These are phyloP conservation scores for Neolamprologus tretocephalus DNA, from an alignment of 2,113 vertebrate species.

Conservation along the genomic window DNA sequence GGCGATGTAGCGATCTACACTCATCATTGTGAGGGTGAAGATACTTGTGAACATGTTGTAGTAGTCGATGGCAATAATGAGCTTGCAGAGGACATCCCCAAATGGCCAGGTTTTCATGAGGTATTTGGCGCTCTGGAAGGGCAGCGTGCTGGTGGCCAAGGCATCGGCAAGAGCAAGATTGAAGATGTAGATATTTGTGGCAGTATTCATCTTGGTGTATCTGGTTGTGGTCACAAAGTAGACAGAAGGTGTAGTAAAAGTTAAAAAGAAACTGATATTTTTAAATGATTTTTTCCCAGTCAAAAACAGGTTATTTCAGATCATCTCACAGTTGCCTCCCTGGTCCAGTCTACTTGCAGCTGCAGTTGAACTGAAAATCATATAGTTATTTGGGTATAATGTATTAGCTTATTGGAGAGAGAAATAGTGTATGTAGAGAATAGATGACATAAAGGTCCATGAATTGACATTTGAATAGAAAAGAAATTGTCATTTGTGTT, in stretches of 20 bases:
- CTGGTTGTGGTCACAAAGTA: constrained; percentile 55
- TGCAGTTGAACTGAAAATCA: not conserved
- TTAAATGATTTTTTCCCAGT: not conserved
- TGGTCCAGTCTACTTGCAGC: not conserved
- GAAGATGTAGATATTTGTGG: constrained; percentile 98
- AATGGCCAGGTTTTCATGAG: constrained; percentile 95
- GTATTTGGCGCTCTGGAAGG: constrained; percentile 94
- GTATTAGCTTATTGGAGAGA: not conserved
- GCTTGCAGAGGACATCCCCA: constrained; percentile 86
- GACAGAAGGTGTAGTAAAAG: not conserved
- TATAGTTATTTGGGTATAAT: not conserved
- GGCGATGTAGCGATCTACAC: constrained; percentile 88
- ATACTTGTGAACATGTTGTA: constrained; percentile 99
- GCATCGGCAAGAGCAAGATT: constrained; percentile 90
- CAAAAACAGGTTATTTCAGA: not conserved
- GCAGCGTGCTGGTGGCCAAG: constrained; percentile 88
- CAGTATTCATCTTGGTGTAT: constrained; percentile 97
- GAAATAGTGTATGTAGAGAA: not conserved
- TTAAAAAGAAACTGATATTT: not conserved
- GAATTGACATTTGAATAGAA: not conserved
- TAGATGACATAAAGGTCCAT: not conserved
- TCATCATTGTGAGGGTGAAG: constrained; percentile 98
- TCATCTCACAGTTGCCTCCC: constrained; percentile 7
- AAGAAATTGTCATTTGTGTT: not conserved
- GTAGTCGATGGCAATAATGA: constrained; percentile 91